These are phyloP conservation scores for Acestrorhynchus altus DNA, from an alignment of 2,797 vertebrate genomes.

Conservation along the genomic window DNA sequence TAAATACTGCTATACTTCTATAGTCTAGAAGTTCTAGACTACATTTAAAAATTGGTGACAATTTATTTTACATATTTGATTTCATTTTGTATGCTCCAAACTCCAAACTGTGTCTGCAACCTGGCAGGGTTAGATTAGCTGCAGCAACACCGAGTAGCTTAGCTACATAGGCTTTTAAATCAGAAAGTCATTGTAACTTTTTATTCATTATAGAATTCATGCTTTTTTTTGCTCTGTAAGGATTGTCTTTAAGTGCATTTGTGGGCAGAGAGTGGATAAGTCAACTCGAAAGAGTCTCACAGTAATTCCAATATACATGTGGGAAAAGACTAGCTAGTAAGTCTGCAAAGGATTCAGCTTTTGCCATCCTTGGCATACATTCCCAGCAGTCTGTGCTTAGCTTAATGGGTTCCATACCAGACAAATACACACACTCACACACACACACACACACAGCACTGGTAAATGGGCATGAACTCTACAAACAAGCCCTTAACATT, in stretches of 20 bases:
- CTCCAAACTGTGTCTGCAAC: too few relatives aligned
- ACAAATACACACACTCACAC: conserved; percentile 23
- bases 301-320: not conserved
- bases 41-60: too few relatives aligned
- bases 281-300: not conserved
- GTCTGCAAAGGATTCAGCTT: conserved; percentile 31
- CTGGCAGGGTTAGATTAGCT: too few relatives aligned
- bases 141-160: too few relatives aligned
- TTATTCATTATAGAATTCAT: not conserved
- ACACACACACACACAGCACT: conserved; percentile 7
- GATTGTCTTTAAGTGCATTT: not conserved
- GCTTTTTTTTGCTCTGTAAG: not conserved
- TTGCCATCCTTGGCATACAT: conserved; percentile 53
- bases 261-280: not conserved
- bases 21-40: too few relatives aligned
- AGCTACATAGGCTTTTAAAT: too few relatives aligned
- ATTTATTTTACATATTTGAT: too few relatives aligned
- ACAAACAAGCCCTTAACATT: conserved; percentile 39
- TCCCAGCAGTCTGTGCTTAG: conserved; percentile 48
- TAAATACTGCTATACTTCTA: too few relatives aligned
- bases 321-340: conserved; percentile 13
- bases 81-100: too few relatives aligned
- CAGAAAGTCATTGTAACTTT: not conserved
- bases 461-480: conserved; percentile 38
- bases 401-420: conserved; percentile 49